These are phyloP conservation scores for Podarcis raffonei DNA, from an alignment of 2,113 vertebrate genomes.

Conservation along the genomic window DNA sequence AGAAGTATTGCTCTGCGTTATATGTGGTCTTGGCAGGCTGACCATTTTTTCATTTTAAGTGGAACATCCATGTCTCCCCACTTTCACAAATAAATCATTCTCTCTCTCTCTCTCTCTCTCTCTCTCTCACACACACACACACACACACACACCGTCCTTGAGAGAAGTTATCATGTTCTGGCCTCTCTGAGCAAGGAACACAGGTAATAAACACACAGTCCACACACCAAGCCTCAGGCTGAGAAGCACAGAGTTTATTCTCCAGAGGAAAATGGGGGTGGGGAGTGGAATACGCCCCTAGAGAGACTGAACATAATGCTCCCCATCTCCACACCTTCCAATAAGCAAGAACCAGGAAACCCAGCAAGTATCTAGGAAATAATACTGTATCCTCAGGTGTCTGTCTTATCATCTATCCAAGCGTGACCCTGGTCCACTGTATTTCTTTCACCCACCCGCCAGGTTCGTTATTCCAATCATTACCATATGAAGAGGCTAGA, in stretches of 20 bases:
- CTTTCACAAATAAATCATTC: neutral
- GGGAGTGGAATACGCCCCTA: too few relatives aligned
- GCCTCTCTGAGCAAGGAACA: neutral
- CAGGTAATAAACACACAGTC: neutral
- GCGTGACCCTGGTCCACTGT: neutral
- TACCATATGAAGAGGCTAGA: neutral
- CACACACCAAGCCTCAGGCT: neutral
- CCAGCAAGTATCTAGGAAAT: neutral
- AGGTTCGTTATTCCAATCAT: neutral
- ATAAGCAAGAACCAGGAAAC: neutral
- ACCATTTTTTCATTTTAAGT: fast-evolving
- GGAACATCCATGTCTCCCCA: neutral
- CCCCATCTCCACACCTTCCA: neutral
- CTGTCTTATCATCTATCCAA: too few relatives aligned
- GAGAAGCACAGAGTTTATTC: constrained; percentile 33
- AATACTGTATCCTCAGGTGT: neutral
- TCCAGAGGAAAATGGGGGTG: neutral
- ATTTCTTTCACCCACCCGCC: neutral
- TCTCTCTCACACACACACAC: neutral
- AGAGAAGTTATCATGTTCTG: neutral
- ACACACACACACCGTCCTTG: neutral
- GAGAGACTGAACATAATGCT: neutral
- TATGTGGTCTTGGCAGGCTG: fast-evolving
- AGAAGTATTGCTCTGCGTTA: neutral
- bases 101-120: too few relatives aligned